Base-by-base conservation (phyloP, 1,140 invertebrate genomes). In the Chelonus insularis region DNA sequence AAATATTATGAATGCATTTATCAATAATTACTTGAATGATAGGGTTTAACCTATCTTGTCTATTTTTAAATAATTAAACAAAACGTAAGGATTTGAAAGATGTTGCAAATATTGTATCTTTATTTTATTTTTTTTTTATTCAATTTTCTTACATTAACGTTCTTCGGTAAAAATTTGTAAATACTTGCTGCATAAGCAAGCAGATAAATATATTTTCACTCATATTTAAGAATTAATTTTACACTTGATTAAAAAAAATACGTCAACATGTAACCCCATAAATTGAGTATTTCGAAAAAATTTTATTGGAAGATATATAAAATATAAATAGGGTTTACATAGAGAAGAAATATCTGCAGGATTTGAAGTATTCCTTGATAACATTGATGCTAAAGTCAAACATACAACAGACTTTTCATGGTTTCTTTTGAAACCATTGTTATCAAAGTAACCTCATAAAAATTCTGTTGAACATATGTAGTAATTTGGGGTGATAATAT, bases 271-370 rank as follows among this genome's bases (percentile, higher is more conserved):
- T 18, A 99, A 83, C 82, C 99, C 94, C 69, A 97, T 83, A 82
- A 99, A 97, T 76, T 97, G 94, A 32, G 96, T 95, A 71, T 95
- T 94, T 62, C 96, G 83, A 58, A 99, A 88, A 4, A 99, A 80
- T 78, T 97, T 96, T 43, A 98, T 95, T 2, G 94, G 91, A 2
- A 97, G 97, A 34, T 96, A 94, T 74, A 97, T 94, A 2, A 86
- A 72, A 4, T 87, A 85, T 20, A 89, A 93, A 81, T 97, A 99
- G 73, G 95, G 92, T 75, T 94, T 90, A 78, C 87, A 97, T 1
- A 98, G 82, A 5, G 96, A 90, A 1, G 92, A 94, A 57, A 99
- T 97, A 81, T 99, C 97, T 8, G 96, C 97, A 8, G 97, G 97
- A 85, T 99, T 99, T 8, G 99, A 84, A 4, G 92, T 90, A 74